A percentile compares a stretch with the other conserved stretches of the same genome.
Conservation (phyloP, 23 tunicate genomes). For the Clavelina lepadiformis region DNA sequence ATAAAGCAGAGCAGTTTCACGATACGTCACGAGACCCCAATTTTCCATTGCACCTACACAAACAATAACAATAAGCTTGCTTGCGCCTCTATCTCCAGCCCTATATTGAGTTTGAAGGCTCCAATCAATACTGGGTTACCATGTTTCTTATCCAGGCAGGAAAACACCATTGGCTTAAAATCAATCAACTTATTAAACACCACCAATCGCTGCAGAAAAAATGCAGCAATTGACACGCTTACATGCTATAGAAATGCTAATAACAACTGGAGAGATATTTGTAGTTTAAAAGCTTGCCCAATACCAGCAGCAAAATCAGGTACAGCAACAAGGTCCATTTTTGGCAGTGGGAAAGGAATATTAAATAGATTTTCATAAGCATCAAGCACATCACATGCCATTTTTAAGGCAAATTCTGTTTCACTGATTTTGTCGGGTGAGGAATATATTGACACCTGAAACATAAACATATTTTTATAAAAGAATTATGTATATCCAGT, state of each 20-base stretch:
- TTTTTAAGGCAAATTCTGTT: constrained; percentile 56
- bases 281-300: too few relatives aligned
- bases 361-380: constrained; percentile 64
- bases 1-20: constrained; percentile 67
- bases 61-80: neutral
- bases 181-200: too few relatives aligned
- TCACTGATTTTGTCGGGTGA: constrained; percentile 52
- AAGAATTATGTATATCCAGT: neutral
- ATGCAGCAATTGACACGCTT: too few relatives aligned
- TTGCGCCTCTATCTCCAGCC: too few relatives aligned
- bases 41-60: constrained; percentile 95
- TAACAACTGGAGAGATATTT: too few relatives aligned
- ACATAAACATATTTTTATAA: too few relatives aligned
- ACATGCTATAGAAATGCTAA: too few relatives aligned
- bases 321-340: constrained; percentile 83
- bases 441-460: constrained; percentile 63
- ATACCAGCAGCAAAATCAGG: constrained; percentile 96
- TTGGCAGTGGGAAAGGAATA: constrained; percentile 80
- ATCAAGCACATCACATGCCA: constrained; percentile 32
- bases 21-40: constrained; percentile 94
- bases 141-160: too few relatives aligned
- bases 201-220: too few relatives aligned
- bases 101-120: too few relatives aligned
- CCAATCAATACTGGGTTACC: too few relatives aligned
- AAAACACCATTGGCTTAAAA: too few relatives aligned